Base-by-base conservation (phyloP, 2,888 invertebrate species). In the Catocala sponsa region DNA sequence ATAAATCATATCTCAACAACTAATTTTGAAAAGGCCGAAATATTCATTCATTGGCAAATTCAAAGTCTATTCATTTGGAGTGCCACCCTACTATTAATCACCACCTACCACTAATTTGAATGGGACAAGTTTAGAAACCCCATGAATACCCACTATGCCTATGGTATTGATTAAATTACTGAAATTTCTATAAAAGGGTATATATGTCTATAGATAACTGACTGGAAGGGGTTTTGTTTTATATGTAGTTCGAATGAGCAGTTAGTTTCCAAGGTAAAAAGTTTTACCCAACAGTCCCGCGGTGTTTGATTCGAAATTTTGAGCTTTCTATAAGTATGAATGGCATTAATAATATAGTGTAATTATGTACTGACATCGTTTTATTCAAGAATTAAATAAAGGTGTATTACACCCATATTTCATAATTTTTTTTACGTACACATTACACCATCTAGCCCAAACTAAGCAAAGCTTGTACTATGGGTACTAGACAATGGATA, bases 21-120 rank as follows among this genome's bases (percentile, higher is more conserved):
- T 63, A 68, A 54, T 63, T 59, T 38, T 38, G 64, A 59, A 67
- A 77, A 67, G 32, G 55, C 47, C 62, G 58, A 46, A 65, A 65
- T 58, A 65, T 63, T 53, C 47, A 72, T 63, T 53, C 58, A 59
- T 64, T 68, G 58, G 63, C 57, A 58, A 51, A 65, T 58, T 59
- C 53, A 52, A 25, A 32, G 51, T 49, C 73, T 76, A 73, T 76
- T 77, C 73, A 78, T 65, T 58, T 62, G 43, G 32, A 47, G 33
- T 52, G 41, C 42, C 48, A 53, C 59, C 72, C 72, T 71, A 81
- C 83, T 79, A 86, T 87, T 87, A 87, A 87, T 88, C 25, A 38
- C 9, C 80, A 81, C 78, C 59, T 68, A 63, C 70, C 69, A 64
- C 68, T 75, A 68, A 80, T 83, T 85, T 87, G 79, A 83, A 86